phyloP scores from a whole-genome alignment of 2,113 vertebrate genomes.

The Vulpes lagopus region DNA sequence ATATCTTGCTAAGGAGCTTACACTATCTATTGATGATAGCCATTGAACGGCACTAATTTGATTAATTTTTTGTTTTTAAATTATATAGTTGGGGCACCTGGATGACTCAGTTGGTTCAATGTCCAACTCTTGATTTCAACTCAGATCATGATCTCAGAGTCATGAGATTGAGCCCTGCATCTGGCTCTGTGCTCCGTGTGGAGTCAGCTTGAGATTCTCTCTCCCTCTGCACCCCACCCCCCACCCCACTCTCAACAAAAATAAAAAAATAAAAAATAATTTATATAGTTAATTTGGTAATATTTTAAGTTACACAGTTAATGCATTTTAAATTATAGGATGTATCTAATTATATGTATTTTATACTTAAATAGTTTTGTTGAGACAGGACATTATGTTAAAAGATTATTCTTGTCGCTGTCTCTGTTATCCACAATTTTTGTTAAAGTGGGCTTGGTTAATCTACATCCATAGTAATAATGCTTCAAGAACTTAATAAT shows the following conservation, averaged over 20 bases:
- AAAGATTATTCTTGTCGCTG: not conserved
- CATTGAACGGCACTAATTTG: not conserved
- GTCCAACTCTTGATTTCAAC: not conserved
- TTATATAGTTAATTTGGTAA: not conserved
- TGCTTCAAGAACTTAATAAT: constrained; percentile 1
- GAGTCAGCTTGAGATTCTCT: not conserved
- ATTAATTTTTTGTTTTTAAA: constrained; percentile 26
- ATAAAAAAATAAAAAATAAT: not conserved
- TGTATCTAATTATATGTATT: not conserved
- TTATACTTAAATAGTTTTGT: constrained; percentile 15
- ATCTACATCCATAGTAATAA: not conserved
- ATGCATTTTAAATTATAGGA: not conserved
- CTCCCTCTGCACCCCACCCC: not conserved
- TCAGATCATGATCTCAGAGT: not conserved
- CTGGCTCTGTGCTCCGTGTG: not conserved
- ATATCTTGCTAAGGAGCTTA: not conserved
- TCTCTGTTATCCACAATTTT: not conserved
- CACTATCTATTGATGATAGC: not conserved
- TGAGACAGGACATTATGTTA: not conserved
- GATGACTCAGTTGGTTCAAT: not conserved
- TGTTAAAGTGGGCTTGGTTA: constrained; percentile 8
- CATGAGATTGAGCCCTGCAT: not conserved
- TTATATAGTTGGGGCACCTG: not conserved
- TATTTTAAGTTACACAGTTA: not conserved
- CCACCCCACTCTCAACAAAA: not conserved